phyloP scores from a whole-genome alignment of 2,797 vertebrate genomes.

The Tragopan temminckii region DNA sequence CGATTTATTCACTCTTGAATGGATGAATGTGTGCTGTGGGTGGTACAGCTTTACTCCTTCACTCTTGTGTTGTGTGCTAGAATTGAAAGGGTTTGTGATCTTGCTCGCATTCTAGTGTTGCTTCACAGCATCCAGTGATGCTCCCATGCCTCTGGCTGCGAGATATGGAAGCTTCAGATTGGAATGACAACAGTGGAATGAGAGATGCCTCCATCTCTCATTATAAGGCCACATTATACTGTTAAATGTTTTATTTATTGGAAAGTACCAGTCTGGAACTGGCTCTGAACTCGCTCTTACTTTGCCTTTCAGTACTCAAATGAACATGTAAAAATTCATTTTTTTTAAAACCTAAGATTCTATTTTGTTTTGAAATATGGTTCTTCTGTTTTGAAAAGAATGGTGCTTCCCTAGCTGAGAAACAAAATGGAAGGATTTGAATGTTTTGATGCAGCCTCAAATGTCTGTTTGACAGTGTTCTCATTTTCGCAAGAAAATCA shows the following conservation, averaged over 20 bases:
- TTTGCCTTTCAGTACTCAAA: background rate
- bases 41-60: background rate
- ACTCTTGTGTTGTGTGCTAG: background rate
- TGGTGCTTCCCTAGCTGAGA: background rate
- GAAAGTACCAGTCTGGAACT: background rate
- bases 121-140: background rate
- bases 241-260: background rate
- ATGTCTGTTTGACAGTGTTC: background rate
- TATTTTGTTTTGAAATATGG: background rate
- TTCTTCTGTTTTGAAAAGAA: background rate
- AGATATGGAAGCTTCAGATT: background rate
- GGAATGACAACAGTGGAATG: background rate
- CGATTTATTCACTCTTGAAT: background rate
- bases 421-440: background rate
- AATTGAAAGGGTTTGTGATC: background rate
- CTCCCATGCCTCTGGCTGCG: background rate
- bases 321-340: background rate
- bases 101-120: background rate
- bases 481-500: conserved; percentile 14
- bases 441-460: background rate
- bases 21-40: background rate
- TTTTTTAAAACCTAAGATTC: background rate
- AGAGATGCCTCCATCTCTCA: too few relatives aligned
- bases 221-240: accelerated
- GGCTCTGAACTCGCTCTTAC: background rate